phyloP scores from a whole-genome alignment of 2,113 vertebrate species.

The Bubo blakistoni region DNA sequence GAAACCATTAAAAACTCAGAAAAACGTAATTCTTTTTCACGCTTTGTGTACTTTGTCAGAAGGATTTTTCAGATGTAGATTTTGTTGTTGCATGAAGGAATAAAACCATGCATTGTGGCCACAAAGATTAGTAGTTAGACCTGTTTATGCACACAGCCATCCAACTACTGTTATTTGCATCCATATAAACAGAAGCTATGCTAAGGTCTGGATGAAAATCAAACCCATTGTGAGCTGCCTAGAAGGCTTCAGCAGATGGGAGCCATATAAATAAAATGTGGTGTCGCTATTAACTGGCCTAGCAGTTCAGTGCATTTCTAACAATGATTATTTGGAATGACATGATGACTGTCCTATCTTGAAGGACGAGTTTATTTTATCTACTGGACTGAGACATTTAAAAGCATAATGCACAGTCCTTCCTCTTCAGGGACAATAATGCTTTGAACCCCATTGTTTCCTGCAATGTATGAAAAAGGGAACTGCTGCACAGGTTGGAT shows the following conservation, averaged over 20 bases:
- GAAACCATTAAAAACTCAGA: neutral
- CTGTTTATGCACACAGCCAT: slow-evolving; percentile 48
- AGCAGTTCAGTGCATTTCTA: slow-evolving; percentile 64
- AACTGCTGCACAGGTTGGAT: neutral
- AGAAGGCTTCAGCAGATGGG: slow-evolving; percentile 78
- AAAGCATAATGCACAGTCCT: slow-evolving; percentile 36
- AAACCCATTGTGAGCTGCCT: slow-evolving; percentile 62
- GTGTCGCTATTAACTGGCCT: slow-evolving; percentile 72
- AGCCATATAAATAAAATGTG: slow-evolving; percentile 74
- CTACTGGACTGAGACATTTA: slow-evolving; percentile 4
- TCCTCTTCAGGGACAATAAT: neutral
- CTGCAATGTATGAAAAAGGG: neutral
- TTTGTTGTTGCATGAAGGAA: slow-evolving; percentile 22
- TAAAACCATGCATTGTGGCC: neutral
- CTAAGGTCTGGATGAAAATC: slow-evolving; percentile 58
- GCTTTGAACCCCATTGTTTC: slow-evolving; percentile 17
- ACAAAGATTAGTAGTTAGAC: slow-evolving; percentile 51
- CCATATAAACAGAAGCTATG: slow-evolving; percentile 52
- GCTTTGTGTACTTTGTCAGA: neutral
- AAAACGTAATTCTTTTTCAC: neutral
- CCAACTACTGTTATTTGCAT: slow-evolving; percentile 58
- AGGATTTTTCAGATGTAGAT: slow-evolving; percentile 17
- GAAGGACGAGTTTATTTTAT: slow-evolving; percentile 62
- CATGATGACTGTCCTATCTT: slow-evolving; percentile 58
- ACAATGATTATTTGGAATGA: slow-evolving; percentile 66